Evolutionary conservation across 2,113 vertebrate genomes (phyloP), one percentile per base, ranked within the genome.

Genomic region (Cynocephalus volans): DNA sequence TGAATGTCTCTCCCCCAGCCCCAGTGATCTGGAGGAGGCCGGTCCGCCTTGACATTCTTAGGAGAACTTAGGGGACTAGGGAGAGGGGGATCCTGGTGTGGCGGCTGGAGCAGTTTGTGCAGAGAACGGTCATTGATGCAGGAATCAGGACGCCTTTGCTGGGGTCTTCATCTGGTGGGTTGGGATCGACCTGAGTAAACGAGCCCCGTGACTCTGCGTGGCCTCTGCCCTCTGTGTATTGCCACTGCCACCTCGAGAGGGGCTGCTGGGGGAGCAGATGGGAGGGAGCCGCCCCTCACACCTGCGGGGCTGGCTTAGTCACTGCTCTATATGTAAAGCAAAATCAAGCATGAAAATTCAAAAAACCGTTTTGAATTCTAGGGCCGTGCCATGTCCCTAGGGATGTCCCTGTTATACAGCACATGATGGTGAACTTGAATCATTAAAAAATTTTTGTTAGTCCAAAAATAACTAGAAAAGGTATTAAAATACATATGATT

Each of bases 341-440:
- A 41, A 58, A 73, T 28, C 45, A 18, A 8, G 19, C 31, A 3
- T 11, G 50, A 31, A 56, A 76, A 5, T 41, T 65, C 45, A 52
- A 28, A 83, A 54, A 18, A 12, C 10, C 56, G 8, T 17, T 23
- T 31, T 56, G 86, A 3, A 11, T 23, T 48, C 33, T 19, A 48
- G n/a, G 60, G 54, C 58, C 31, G 13, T 48, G 23, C 3, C 3
- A 28, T 28, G 8, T 54, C 24, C 13, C 28, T 48, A 33, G 50
- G 84, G 52, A 6, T 48, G 1, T 5, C n/a, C 36, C 21, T 5
- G 23, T 48, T 14, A 15, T 6, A 19, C 3, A 8, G 85, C 33
- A 6, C 0, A 0, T 36, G 33, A 4, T 1, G 15, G 24, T 13
- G 79, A 67, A 12, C 33, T 72, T 1, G 0, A 4, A 6, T 52